Evolutionary conservation across 2,113 vertebrate genomes (phyloP).

Genomic region (Aphyosemion australe): DNA sequence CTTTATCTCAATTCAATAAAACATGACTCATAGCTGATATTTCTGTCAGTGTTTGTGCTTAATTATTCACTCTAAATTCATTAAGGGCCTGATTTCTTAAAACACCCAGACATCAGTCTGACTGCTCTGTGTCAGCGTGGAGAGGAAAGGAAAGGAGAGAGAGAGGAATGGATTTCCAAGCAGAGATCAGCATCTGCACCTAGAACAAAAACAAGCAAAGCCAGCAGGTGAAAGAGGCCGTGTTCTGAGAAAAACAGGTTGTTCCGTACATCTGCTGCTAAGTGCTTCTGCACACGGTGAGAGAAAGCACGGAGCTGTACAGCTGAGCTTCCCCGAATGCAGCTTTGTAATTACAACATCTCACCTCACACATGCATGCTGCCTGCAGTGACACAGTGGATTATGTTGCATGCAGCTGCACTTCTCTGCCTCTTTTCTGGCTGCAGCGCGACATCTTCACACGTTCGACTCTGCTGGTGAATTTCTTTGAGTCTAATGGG

Average conservation of each 20-base stretch:
- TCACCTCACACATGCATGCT: background rate
- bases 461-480: background rate
- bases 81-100: slow-evolving; percentile 45
- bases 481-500: slow-evolving; percentile 2
- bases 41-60: slow-evolving; percentile 62
- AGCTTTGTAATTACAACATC: slow-evolving; percentile 16
- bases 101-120: slow-evolving; percentile 28
- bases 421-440: slow-evolving; percentile 10
- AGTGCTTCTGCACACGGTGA: slow-evolving; percentile 46
- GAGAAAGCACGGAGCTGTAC: slow-evolving; percentile 17
- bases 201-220: slow-evolving; percentile 14
- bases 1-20: slow-evolving; percentile 70
- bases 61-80: slow-evolving; percentile 60
- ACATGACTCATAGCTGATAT: slow-evolving; percentile 61
- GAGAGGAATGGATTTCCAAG: background rate
- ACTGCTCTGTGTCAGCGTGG: slow-evolving; percentile 15
- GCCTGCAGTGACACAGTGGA: slow-evolving; percentile 11
- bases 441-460: slow-evolving; percentile 34
- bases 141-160: background rate
- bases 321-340: slow-evolving; percentile 16
- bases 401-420: slow-evolving; percentile 48
- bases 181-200: background rate
- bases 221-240: slow-evolving; percentile 46
- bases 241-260: slow-evolving; percentile 12
- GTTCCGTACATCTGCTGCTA: slow-evolving; percentile 36